Conservation (phyloP, 2,888 invertebrate genomes). For the Thecophora atra region DNA sequence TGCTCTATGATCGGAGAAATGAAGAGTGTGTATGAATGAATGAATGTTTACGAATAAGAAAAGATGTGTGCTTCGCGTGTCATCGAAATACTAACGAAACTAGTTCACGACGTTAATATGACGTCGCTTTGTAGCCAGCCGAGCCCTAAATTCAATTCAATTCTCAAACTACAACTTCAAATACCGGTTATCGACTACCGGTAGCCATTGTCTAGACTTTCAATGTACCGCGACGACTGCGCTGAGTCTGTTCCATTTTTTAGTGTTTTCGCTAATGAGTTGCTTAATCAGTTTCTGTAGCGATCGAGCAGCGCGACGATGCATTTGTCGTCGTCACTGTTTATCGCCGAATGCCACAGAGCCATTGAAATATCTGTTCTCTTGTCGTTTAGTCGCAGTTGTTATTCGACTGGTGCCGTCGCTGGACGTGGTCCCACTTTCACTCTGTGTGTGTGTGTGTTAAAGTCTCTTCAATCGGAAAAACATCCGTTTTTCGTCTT, state of each 20-base stretch:
- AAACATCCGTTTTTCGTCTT: neutral
- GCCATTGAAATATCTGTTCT: conserved; percentile 16
- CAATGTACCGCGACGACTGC: neutral
- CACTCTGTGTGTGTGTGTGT: conserved; percentile 1
- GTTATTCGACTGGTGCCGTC: conserved; percentile 13
- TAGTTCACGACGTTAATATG: neutral
- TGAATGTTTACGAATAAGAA: too few relatives aligned
- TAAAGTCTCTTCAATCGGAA: neutral
- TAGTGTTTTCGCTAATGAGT: neutral
- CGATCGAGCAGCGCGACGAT: neutral
- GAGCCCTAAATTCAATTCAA: conserved; percentile 16
- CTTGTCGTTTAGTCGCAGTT: conserved; percentile 21
- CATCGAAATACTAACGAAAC: neutral
- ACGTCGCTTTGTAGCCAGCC: conserved; percentile 3
- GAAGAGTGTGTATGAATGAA: too few relatives aligned
- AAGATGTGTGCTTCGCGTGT: too few relatives aligned
- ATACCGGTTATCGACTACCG: neutral
- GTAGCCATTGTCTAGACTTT: neutral
- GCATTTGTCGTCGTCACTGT: neutral
- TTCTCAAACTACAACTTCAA: conserved; percentile 5
- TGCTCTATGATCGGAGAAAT: too few relatives aligned
- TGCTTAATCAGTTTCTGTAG: conserved; percentile 16
- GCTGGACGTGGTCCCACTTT: conserved; percentile 3
- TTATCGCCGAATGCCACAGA: neutral
- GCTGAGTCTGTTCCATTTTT: neutral